Conservation (phyloP, 2,888 invertebrate species). For the Epistrophe eligans region DNA sequence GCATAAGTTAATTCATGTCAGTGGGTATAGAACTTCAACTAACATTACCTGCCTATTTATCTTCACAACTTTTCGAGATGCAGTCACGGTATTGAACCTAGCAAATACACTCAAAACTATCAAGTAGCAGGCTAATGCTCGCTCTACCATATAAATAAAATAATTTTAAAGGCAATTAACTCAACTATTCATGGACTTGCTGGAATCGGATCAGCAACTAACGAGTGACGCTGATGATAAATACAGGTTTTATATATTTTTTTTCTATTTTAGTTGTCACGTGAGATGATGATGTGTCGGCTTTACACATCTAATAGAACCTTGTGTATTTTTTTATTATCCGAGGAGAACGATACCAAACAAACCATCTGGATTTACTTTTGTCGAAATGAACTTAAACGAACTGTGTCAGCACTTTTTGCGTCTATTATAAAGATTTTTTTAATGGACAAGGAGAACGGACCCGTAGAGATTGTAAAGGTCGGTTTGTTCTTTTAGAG, state of each 20-base stretch:
- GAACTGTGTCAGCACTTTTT: conserved; percentile 52
- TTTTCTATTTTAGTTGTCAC: conserved; percentile 12
- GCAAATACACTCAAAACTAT: conserved; percentile 7
- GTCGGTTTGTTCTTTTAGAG: background rate
- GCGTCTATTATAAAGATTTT: conserved; percentile 6
- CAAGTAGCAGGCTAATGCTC: conserved; percentile 28
- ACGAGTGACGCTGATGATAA: conserved; percentile 46
- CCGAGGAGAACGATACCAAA: background rate
- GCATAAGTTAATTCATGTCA: conserved; percentile 52
- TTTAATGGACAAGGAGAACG: conserved; percentile 20
- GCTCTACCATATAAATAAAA: conserved; percentile 71
- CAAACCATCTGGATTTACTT: conserved; percentile 44
- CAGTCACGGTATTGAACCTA: conserved; percentile 31
- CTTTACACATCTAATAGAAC: conserved; percentile 16
- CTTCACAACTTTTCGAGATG: background rate
- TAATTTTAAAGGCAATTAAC: conserved; percentile 74
- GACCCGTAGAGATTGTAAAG: background rate
- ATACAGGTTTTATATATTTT: background rate
- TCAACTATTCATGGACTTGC: conserved; percentile 69
- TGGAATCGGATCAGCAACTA: conserved; percentile 55
- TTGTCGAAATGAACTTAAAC: conserved; percentile 48
- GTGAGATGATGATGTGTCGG: conserved; percentile 25
- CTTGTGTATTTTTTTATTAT: conserved; percentile 3
- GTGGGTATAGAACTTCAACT: conserved; percentile 4
- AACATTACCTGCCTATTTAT: conserved; percentile 4